Base-by-base conservation (phyloP, 1,140 invertebrate species). In the Cepaea nemoralis region DNA sequence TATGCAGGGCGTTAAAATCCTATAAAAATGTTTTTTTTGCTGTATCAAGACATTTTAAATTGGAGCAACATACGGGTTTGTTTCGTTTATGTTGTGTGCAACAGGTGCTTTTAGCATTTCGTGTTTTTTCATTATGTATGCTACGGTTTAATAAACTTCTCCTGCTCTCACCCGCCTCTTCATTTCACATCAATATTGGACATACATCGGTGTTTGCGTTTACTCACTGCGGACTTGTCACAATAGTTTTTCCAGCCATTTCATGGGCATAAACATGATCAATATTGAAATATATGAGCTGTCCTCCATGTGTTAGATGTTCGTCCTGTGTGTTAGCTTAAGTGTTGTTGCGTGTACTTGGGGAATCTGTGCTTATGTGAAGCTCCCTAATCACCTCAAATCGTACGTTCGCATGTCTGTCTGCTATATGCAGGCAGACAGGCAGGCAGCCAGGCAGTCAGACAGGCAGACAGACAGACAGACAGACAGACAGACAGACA, bases 51-150 rank as follows among this genome's bases (percentile, higher is more conserved):
- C n/a, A n/a, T n/a, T n/a, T n/a, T n/a, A n/a, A n/a, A n/a, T n/a
- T n/a, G n/a, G n/a, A n/a, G n/a, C n/a, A n/a, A n/a, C n/a, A n/a
- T 24, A 55, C 22, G 19, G 50, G 50, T 55, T 55, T 55, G 50
- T 55, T 55, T 55, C 50, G 50, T 55, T 55, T 55, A 55, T 55
- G n/a, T 55, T 55, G n/a, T 55, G 50, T 55, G 50, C n/a, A 55
- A 55, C 50, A 55, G 50, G 50, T 55, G 50, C 50, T 3, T 55
- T 55, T 55, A 55, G n/a, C n/a, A 55, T 55, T 55, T 22, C n/a
- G 50, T 55, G 50, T 55, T 55, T 55, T n/a, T 8, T 55, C 50
- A 55, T 55, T 55, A 55, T 55, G 19, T 55, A 55, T 55, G 50
- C n/a, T 14, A 22, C 22, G 16, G 50, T 55, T 55, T 55, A 22